Evolutionary conservation across 2,888 invertebrate species (phyloP), one percentile per base, ranked within the genome.

Genomic region (Eudasyphora cyanicolor): DNA sequence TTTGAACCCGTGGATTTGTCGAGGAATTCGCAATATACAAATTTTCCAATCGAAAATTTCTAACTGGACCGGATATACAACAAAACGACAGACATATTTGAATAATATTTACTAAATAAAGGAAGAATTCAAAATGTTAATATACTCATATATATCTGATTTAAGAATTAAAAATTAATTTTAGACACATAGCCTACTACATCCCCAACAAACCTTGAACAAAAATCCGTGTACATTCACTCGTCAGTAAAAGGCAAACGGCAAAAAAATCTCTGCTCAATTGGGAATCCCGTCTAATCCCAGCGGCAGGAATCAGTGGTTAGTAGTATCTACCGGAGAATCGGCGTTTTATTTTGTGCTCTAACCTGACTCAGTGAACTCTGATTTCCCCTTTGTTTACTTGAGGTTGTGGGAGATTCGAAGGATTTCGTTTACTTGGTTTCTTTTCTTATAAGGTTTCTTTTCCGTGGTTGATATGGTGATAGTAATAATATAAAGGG

Each of bases 351-450:
- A 64, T 75, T 76, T 62, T 64, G 35, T 64, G 54, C 45, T 71
- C 70, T 35, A n/a, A 64, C 35, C 70, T 54, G 67, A 79, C 45
- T n/a, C n/a, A 49, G 73, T 82, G 73, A 76, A 79, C 38, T 67
- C 45, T 67, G 64, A 82, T 79, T 79, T 76, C 12, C n/a, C 29
- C 74, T 24, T 62, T 35, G 19, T 42, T 69, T 49, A 35, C 24
- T 70, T 51, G 51, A 2, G 54, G 2, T 38, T 8, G 6, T 38
- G 1, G 8, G n/a, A 8, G 38, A 38, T 38, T 38, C 38, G 38
- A 3, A 12, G 4, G 12, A 2, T 38, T 38, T 8, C 1, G 38
- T 38, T 38, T 38, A 6, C 38, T 6, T 38, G 8, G 38, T 38
- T 38, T 38, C 35, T 35, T 35, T 8, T 35, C n/a, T n/a, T n/a